phyloP scores from a whole-genome alignment of 2,113 vertebrate genomes.

The Trogon surrucura region DNA sequence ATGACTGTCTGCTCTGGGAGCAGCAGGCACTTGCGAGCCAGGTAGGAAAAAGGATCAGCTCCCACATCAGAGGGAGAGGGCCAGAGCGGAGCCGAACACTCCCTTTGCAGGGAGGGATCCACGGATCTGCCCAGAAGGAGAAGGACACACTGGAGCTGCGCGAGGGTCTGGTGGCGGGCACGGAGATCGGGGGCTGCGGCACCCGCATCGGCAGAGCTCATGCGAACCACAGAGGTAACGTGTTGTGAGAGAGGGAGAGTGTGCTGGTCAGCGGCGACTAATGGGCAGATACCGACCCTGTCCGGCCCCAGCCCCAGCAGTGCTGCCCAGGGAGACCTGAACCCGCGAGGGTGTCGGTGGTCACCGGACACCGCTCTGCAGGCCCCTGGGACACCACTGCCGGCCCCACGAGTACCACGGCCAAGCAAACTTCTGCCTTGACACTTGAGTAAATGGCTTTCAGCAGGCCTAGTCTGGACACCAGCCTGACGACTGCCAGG shows the following conservation, averaged over 20 bases:
- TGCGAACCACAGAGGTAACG: conserved; percentile 53
- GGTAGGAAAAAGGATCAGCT: not conserved
- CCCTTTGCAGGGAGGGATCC: not conserved
- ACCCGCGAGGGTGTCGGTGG: not conserved
- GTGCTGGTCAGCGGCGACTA: conserved; percentile 55
- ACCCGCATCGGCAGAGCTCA: conserved; percentile 28
- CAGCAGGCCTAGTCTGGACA: not conserved
- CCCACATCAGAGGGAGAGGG: rapidly evolving
- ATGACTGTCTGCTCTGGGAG: not conserved
- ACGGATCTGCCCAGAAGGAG: not conserved
- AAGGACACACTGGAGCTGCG: not conserved
- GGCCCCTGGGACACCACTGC: conserved; percentile 6
- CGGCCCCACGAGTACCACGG: not conserved
- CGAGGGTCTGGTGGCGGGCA: conserved; percentile 26
- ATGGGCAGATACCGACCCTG: conserved; percentile 45
- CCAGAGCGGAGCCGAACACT: not conserved
- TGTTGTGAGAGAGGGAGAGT: conserved; percentile 25
- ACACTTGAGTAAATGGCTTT: not conserved
- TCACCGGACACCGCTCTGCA: not conserved
- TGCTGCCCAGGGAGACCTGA: not conserved
- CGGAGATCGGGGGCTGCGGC: not conserved
- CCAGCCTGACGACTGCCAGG: not conserved
- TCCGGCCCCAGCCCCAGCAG: not conserved
- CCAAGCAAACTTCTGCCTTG: conserved; percentile 22
- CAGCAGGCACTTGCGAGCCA: not conserved